These are phyloP conservation scores for Azemiops feae DNA, from an alignment of 2,113 vertebrate species.

Conservation along the genomic window DNA sequence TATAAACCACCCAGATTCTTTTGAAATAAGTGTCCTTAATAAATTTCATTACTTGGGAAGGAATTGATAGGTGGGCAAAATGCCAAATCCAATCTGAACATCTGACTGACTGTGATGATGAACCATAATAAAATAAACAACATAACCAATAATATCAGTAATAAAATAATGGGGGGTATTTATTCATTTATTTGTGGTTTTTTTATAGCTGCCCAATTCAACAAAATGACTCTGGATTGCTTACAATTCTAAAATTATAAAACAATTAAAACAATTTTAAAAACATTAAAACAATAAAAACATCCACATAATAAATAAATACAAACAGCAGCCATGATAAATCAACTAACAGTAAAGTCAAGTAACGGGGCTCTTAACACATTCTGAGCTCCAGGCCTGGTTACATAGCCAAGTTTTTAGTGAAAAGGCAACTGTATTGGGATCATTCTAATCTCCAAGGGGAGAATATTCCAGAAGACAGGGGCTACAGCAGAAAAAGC, in stretches of 20 bases:
- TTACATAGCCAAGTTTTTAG: not conserved
- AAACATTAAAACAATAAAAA: not conserved
- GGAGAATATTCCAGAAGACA: not conserved
- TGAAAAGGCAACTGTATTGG: not conserved
- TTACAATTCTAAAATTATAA: not conserved
- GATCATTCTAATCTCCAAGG: too few species aligned
- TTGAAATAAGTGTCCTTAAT: not conserved
- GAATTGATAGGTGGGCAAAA: not conserved
- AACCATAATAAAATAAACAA: not conserved
- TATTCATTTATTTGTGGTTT: not conserved
- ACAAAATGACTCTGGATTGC: not conserved
- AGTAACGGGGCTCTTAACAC: not conserved
- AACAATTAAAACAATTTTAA: not conserved
- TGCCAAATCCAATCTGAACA: not conserved
- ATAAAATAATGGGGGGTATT: not conserved
- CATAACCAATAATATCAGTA: not conserved
- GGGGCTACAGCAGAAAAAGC: not conserved
- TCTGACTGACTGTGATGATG: not conserved
- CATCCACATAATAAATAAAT: not conserved
- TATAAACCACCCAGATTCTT: not conserved
- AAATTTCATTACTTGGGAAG: not conserved
- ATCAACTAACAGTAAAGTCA: not conserved
- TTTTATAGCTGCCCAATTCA: not conserved
- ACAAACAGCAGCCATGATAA: not conserved
- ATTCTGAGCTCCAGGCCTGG: not conserved